Evolutionary conservation across 2,888 invertebrate genomes (phyloP).

Genomic region (Campaea margaritaria): DNA sequence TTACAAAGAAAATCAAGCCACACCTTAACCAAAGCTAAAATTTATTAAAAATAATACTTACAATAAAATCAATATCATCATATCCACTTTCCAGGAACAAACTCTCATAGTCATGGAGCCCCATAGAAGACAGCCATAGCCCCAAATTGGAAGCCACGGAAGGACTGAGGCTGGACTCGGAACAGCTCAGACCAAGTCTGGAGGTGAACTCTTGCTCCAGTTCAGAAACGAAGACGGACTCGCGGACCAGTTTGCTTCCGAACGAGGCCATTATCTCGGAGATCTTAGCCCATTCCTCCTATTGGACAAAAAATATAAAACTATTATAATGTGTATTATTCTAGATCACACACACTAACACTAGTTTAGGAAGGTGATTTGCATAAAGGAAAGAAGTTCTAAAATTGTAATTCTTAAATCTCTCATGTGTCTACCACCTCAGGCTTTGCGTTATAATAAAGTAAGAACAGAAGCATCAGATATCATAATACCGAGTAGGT

Average conservation of each 20-base stretch:
- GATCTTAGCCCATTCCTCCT: conserved; percentile 98
- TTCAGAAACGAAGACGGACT: conserved; percentile 91
- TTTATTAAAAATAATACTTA: conserved; percentile 84
- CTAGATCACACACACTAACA: too few species aligned
- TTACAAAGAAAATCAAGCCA: too few species aligned
- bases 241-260: conserved; percentile 92
- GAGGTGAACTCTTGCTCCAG: conserved; percentile 92
- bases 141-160: conserved; percentile 88
- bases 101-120: conserved; percentile 93
- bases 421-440: too few species aligned
- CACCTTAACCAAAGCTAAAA: too few species aligned
- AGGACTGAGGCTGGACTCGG: conserved; percentile 85
- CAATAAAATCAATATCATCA: conserved; percentile 96
- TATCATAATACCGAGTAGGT: too few species aligned
- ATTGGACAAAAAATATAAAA: conserved; percentile 47
- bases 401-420: too few species aligned
- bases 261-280: conserved; percentile 98
- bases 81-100: conserved; percentile 94
- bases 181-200: conserved; percentile 86
- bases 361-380: too few species aligned
- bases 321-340: too few species aligned
- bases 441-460: too few species aligned
- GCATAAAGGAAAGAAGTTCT: too few species aligned
- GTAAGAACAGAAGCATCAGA: too few species aligned
- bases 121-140: conserved; percentile 91